Conservation (phyloP, 2,888 invertebrate genomes). For the Zaprionus obscuricornis region DNA sequence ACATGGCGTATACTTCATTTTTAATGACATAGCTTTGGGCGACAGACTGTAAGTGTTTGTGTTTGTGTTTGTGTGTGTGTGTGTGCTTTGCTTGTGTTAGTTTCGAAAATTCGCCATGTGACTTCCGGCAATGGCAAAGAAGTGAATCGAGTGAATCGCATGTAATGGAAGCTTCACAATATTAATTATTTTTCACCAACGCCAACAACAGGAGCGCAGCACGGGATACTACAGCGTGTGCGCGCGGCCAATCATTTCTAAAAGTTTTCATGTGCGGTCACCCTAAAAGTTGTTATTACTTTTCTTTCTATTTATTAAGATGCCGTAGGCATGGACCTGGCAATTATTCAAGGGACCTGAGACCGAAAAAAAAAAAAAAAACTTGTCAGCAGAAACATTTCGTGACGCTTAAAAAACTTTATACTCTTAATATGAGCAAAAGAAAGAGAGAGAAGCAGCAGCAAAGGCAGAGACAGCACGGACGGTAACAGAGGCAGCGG, state of each 20-base stretch:
- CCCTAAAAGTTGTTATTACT: constrained; percentile 14
- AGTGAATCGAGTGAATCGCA: background rate
- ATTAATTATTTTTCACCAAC: constrained; percentile 40
- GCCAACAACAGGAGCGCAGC: background rate
- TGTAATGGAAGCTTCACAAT: constrained; percentile 21
- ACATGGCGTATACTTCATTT: too few species aligned
- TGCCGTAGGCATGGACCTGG: constrained; percentile 4
- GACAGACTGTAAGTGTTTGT: background rate
- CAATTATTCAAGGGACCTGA: constrained; percentile 31
- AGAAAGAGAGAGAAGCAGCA: too few species aligned
- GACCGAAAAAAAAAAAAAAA: too few species aligned
- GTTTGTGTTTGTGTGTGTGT: background rate
- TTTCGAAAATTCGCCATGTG: constrained; percentile 13
- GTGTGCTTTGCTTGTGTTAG: constrained; percentile 2
- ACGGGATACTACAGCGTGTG: too few species aligned
- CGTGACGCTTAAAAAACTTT: too few species aligned
- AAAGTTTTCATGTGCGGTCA: constrained; percentile 18
- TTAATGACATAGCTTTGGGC: constrained; percentile 32
- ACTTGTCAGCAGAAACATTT: too few species aligned
- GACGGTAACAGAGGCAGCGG: too few species aligned
- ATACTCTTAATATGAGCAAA: too few species aligned
- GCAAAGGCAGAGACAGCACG: too few species aligned
- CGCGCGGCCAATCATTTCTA: too few species aligned
- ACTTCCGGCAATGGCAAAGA: constrained; percentile 31
- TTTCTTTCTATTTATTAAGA: constrained; percentile 23